Evolutionary conservation across 1,140 invertebrate genomes (phyloP).

Genomic region (Macrotrachela quadricornifera): DNA sequence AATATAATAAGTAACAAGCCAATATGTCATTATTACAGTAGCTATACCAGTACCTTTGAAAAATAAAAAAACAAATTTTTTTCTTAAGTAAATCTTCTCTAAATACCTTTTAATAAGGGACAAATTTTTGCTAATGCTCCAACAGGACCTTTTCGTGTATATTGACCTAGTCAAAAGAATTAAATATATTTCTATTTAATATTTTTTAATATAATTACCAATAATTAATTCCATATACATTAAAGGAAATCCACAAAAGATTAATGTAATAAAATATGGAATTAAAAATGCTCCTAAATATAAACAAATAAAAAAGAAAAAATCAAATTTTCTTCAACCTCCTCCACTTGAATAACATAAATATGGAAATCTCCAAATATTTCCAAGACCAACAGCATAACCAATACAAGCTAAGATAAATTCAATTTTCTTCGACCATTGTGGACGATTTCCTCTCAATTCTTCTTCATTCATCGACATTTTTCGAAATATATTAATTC

Average conservation of each 20-base stretch:
- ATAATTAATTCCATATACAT: slow-evolving; percentile 78
- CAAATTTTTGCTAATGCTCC: slow-evolving; percentile 2
- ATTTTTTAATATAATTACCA: slow-evolving; percentile 20
- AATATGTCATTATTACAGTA: slow-evolving; percentile 25
- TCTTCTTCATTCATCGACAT: too few relatives aligned
- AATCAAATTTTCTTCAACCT: slow-evolving; percentile 31
- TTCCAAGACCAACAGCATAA: slow-evolving; percentile 39
- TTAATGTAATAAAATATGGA: slow-evolving; percentile 74
- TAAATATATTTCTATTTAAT: background rate
- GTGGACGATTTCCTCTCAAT: slow-evolving; percentile 12
- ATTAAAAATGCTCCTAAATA: slow-evolving; percentile 75
- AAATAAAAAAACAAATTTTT: background rate
- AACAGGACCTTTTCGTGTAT: slow-evolving; percentile 2
- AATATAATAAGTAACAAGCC: slow-evolving; percentile 57
- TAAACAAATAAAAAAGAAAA: background rate
- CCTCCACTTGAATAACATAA: slow-evolving; percentile 77
- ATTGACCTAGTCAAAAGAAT: slow-evolving; percentile 31
- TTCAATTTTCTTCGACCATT: slow-evolving; percentile 11
- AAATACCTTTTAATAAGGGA: background rate
- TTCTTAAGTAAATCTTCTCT: slow-evolving; percentile 16
- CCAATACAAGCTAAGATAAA: slow-evolving; percentile 10
- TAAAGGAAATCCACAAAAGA: slow-evolving; percentile 71
- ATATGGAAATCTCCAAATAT: slow-evolving; percentile 81
- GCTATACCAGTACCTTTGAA: slow-evolving; percentile 23
- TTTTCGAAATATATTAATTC: too few relatives aligned